Evolutionary conservation across 2,797 vertebrate species (phyloP).

Genomic region (Darevskia mixta): DNA sequence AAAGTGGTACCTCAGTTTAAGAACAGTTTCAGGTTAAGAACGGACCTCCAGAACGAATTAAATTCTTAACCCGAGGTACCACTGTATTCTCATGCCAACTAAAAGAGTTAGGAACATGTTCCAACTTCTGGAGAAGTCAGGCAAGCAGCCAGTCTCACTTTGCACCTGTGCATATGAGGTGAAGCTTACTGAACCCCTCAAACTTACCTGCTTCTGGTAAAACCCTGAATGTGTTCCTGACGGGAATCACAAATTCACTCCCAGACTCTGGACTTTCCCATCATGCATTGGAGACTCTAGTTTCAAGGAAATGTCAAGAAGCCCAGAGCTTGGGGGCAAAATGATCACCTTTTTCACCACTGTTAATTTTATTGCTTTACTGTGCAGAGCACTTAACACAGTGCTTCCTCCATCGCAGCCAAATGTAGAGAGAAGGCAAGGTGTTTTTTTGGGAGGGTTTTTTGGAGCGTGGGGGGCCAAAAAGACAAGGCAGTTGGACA

Average conservation of each 20-base stretch:
- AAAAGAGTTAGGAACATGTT: not conserved
- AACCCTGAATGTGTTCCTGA: not conserved
- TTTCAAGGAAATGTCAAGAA: not conserved
- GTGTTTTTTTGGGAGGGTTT: too few species aligned
- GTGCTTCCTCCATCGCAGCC: too few species aligned
- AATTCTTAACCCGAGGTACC: too few species aligned
- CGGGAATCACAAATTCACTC: not conserved
- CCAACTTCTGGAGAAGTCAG: not conserved
- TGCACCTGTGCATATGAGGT: not conserved
- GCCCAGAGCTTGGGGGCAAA: not conserved
- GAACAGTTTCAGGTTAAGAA: too few species aligned
- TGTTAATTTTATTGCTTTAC: not conserved
- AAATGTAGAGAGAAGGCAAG: not conserved
- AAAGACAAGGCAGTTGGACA: not conserved
- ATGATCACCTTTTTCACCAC: not conserved
- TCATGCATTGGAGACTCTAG: not conserved
- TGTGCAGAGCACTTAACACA: too few species aligned
- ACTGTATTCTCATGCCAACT: too few species aligned
- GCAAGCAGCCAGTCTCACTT: not conserved
- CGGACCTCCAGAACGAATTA: too few species aligned
- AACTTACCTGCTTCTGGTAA: not conserved
- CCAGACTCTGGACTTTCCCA: not conserved
- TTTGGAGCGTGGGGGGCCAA: not conserved
- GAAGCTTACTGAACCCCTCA: not conserved
- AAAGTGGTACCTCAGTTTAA: too few species aligned